Conservation (phyloP, 2,797 vertebrate species). For the Catharus ustulatus region DNA sequence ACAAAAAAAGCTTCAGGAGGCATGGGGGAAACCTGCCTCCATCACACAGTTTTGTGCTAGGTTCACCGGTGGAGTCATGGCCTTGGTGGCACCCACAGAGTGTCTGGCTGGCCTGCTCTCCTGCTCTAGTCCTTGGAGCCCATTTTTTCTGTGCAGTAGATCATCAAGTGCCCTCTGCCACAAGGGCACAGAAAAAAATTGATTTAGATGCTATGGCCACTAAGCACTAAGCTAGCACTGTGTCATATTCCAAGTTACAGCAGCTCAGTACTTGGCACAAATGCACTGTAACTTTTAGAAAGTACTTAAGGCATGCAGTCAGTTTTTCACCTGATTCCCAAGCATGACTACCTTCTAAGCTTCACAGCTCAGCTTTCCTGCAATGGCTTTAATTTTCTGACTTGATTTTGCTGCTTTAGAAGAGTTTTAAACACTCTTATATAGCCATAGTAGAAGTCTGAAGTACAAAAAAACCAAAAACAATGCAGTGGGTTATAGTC, state of each 20-base stretch:
- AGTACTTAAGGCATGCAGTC: background rate
- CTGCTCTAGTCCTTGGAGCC: background rate
- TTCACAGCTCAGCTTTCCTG: background rate
- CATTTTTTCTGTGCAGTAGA: background rate
- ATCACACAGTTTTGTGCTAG: rapidly evolving
- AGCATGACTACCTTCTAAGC: background rate
- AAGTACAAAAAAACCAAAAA: background rate
- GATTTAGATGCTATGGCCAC: background rate
- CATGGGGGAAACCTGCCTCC: background rate
- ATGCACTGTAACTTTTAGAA: background rate
- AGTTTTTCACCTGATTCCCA: background rate
- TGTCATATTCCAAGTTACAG: background rate
- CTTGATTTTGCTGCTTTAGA: background rate
- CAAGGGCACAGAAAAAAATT: background rate
- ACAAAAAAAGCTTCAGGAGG: background rate
- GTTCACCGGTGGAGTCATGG: rapidly evolving
- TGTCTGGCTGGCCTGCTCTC: background rate
- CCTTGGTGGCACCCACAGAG: background rate
- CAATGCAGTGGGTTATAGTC: background rate
- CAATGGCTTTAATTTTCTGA: background rate
- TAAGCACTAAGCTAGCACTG: background rate
- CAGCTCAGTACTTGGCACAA: background rate
- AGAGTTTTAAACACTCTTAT: background rate
- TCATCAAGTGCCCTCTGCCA: background rate
- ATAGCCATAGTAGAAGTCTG: background rate